phyloP scores from a whole-genome alignment of 2,797 vertebrate species.

The Apogon hyalosoma region DNA sequence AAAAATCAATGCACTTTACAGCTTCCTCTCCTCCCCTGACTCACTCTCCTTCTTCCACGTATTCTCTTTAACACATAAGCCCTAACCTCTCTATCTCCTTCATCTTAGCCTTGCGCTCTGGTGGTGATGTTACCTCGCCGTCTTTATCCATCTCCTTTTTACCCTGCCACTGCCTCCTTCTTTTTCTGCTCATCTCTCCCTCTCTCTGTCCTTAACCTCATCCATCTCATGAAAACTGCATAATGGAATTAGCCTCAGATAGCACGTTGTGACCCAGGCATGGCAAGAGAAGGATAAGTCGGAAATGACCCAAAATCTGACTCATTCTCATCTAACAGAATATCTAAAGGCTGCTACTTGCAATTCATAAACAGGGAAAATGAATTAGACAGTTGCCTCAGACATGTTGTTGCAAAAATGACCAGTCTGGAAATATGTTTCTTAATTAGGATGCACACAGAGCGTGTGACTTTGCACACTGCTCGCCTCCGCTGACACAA shows the following conservation, averaged over 20 bases:
- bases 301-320: constrained; percentile 60
- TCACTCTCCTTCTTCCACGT: constrained; percentile 47
- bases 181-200: constrained; percentile 40
- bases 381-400: constrained; percentile 43
- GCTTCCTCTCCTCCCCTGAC: constrained; percentile 66
- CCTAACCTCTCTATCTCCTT: constrained; percentile 64
- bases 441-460: constrained; percentile 28
- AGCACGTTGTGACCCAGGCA: constrained; percentile 60
- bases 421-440: constrained; percentile 24
- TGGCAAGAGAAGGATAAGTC: constrained; percentile 41
- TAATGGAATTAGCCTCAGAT: constrained; percentile 76
- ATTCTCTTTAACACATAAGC: constrained; percentile 53
- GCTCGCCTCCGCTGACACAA: constrained; percentile 32
- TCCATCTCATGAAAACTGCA: constrained; percentile 75
- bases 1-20: constrained; percentile 82
- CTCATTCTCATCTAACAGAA: constrained; percentile 35
- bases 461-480: constrained; percentile 43
- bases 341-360: constrained; percentile 27
- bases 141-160: constrained; percentile 68
- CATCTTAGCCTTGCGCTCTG: constrained; percentile 58
- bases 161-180: constrained; percentile 43
- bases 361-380: constrained; percentile 12
- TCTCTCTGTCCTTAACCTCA: constrained; percentile 67
- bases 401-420: constrained; percentile 27
- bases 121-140: constrained; percentile 56